Conservation (phyloP, 1,140 invertebrate species). For the Leptopilina clavipes region DNA sequence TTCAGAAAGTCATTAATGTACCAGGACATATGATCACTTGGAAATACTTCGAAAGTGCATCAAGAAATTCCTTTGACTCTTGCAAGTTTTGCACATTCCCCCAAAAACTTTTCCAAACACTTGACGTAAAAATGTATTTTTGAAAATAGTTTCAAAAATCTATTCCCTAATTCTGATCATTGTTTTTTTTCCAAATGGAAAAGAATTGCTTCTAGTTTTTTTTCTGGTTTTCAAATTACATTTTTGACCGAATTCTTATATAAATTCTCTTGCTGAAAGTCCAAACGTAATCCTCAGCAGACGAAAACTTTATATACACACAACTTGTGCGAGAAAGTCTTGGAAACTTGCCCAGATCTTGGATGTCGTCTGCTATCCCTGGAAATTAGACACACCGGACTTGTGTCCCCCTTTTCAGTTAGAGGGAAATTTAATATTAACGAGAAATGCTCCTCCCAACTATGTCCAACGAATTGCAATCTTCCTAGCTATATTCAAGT, state of each 20-base stretch:
- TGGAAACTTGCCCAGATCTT: not conserved
- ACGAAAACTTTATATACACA: constrained; percentile 1
- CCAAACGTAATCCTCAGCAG: constrained; percentile 12
- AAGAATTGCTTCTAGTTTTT: no score
- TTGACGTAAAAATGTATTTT: no score
- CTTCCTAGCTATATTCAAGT: not conserved
- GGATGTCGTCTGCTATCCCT: not conserved
- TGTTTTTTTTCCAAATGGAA: constrained; percentile 45
- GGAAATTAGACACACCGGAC: constrained; percentile 42
- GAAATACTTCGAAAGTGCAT: constrained; percentile 37
- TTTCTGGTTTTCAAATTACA: no score
- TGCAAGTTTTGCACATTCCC: no score
- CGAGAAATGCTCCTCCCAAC: constrained; percentile 28
- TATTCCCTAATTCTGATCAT: no score
- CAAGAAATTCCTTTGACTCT: constrained; percentile 33
- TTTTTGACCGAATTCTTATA: no score
- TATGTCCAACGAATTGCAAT: constrained; percentile 3
- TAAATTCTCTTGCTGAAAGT: not conserved
- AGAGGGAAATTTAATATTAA: constrained; percentile 45
- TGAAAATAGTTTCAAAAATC: no score
- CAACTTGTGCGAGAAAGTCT: not conserved
- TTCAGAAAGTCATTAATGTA: constrained; percentile 32
- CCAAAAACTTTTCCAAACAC: no score
- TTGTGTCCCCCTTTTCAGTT: constrained; percentile 34
- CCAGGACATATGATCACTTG: constrained; percentile 46